Base-by-base conservation (phyloP, 2,888 invertebrate genomes). In the Achlya flavicornis region DNA sequence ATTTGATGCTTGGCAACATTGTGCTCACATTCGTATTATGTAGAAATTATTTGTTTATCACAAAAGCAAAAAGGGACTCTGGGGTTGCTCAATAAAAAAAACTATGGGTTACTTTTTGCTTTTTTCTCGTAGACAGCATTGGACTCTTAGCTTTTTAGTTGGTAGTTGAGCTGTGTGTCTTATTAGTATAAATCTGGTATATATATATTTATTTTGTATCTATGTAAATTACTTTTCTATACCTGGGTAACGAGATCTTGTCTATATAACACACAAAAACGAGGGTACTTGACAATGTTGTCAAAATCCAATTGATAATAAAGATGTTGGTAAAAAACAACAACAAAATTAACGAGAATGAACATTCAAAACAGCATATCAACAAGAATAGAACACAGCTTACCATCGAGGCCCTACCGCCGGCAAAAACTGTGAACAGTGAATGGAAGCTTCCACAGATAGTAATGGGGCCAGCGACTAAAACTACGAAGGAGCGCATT, bases 1-100 rank as follows among this genome's bases (percentile, higher is more conserved):
- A 93, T 93, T 93, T 89, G 93, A 91, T 85, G 93, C 92, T 93
- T 93, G 93, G 93, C 93, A 93, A 93, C 93, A 93, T 93, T 93
- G 93, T 92, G 93, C 92, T 93, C 93, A 92, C 91, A 85, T 81
- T 71, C 75, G 70, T 80, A 73, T 69, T 71, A 72, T 81, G 80
- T 83, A 85, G 85, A 76, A 79, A 75, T 68, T 65, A 74, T 73
- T 78, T 73, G 71, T 75, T 69, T 62, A 65, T 66, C 62, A 75
- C 73, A 71, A 88, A 90, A 89, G 90, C 87, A 86, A 90, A 90
- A 90, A 89, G 85, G 80, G 76, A 84, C 84, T 79, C 65, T 72
- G 73, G 80, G 80, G 74, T 78, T 77, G 67, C 69, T 67, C 72
- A 68, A 61, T 33, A 61, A 60, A 35, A 71, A 70, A 73, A 61